phyloP scores from a whole-genome alignment of 2,888 invertebrate species.

The Galeruca laticollis region DNA sequence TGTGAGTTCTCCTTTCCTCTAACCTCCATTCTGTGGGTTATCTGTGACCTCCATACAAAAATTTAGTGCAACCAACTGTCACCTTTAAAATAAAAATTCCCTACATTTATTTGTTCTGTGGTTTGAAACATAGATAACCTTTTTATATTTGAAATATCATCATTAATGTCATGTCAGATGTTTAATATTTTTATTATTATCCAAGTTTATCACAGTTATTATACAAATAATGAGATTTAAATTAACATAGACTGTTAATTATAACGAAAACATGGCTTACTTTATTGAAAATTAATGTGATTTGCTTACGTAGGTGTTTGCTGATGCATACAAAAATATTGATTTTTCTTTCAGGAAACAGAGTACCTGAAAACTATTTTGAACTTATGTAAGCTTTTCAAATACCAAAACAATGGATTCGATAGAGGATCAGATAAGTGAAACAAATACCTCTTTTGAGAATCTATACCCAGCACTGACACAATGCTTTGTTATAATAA shows the following conservation, averaged over 20 bases:
- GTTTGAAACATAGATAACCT: too few relatives aligned
- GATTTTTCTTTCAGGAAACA: conserved; percentile 27
- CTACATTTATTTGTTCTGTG: neutral
- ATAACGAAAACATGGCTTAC: neutral
- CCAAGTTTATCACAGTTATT: neutral
- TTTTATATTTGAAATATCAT: too few relatives aligned
- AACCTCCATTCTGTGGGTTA: too few relatives aligned
- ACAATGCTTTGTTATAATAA: conserved; percentile 91
- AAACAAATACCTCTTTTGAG: conserved; percentile 70
- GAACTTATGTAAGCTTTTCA: neutral
- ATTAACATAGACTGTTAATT: neutral
- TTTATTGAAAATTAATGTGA: neutral
- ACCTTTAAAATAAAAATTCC: neutral
- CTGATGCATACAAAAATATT: conserved; percentile 12
- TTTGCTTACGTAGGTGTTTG: neutral
- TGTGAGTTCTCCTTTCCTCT: too few relatives aligned
- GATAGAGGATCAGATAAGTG: conserved; percentile 45
- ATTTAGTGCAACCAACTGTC: neutral
- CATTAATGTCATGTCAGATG: conserved; percentile 7
- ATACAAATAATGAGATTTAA: neutral
- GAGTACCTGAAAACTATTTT: conserved; percentile 7
- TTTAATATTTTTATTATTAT: neutral
- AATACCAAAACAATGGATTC: conserved; percentile 13
- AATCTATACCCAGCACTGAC: conserved; percentile 91
- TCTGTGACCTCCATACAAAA: too few relatives aligned